Conservation (phyloP, 2,797 vertebrate genomes). For the Xerus rutilus region DNA sequence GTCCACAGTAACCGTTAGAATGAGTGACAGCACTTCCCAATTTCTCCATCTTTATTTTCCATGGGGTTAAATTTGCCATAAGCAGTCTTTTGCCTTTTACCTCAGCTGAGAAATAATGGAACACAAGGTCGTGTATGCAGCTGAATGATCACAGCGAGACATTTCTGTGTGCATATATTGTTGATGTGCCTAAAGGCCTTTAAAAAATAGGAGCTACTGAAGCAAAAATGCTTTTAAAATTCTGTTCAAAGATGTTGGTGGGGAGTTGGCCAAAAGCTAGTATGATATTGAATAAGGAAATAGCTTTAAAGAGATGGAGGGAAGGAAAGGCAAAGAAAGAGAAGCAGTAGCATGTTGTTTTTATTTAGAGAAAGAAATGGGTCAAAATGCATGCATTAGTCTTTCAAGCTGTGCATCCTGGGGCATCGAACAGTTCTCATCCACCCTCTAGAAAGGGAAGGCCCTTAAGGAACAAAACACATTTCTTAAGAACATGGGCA, state of each 20-base stretch:
- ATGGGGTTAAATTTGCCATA: background rate
- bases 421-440: slow-evolving; percentile 4
- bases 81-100: background rate
- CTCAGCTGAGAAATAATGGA: background rate
- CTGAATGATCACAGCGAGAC: background rate
- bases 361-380: slow-evolving; percentile 71
- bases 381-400: slow-evolving; percentile 52
- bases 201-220: slow-evolving; percentile 55
- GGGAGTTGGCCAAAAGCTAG: slow-evolving; percentile 49
- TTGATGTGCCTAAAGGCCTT: background rate
- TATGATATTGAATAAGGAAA: slow-evolving; percentile 64
- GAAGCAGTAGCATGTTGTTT: slow-evolving; percentile 8
- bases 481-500: background rate
- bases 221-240: slow-evolving; percentile 66
- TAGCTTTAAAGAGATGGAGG: slow-evolving; percentile 18
- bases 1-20: background rate
- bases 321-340: background rate
- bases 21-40: background rate
- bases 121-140: background rate
- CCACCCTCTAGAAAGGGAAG: background rate
- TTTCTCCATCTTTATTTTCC: background rate
- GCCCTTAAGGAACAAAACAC: slow-evolving; percentile 13
- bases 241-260: slow-evolving; percentile 64
- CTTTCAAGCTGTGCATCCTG: background rate
- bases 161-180: background rate